A percentile compares a stretch with the other conserved stretches of the same genome.
phyloP scores from a whole-genome alignment of 2,113 vertebrate species.

The Murina feae region DNA sequence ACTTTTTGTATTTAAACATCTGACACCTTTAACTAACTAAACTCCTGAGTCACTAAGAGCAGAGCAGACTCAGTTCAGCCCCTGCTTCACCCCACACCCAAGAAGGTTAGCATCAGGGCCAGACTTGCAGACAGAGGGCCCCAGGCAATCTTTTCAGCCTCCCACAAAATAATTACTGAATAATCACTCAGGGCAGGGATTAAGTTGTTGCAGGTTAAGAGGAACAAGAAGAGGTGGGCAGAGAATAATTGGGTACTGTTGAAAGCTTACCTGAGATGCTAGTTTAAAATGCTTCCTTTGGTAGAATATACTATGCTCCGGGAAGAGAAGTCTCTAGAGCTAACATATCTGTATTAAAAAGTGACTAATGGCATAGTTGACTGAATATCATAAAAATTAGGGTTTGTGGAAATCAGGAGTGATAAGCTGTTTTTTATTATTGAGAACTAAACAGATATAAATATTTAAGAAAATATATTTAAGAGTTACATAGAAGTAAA shows the following conservation, averaged over 20 bases:
- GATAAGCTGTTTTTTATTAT: not conserved
- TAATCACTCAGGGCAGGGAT: conserved; percentile 64
- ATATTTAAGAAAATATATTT: not conserved
- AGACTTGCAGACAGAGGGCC: conserved; percentile 62
- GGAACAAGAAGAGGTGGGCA: conserved; percentile 45
- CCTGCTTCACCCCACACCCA: conserved; percentile 5
- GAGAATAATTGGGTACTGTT: conserved; percentile 49
- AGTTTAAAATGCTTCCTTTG: conserved; percentile 1
- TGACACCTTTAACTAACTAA: conserved; percentile 28
- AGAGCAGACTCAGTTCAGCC: not conserved
- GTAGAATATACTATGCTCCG: not conserved
- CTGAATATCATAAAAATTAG: not conserved
- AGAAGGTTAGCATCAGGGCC: conserved; percentile 54
- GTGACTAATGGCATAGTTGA: not conserved
- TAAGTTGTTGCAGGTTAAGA: conserved; percentile 66
- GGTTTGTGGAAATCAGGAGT: not conserved
- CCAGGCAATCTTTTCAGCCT: conserved; percentile 64
- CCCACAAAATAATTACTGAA: conserved; percentile 72
- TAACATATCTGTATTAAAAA: not conserved
- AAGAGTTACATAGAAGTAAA: not conserved
- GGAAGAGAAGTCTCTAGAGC: not conserved
- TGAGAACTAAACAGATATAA: not conserved
- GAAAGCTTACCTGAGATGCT: conserved; percentile 41
- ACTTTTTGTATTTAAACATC: not conserved
- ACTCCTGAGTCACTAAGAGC: conserved; percentile 39